Evolutionary conservation across 2,113 vertebrate genomes (phyloP), one percentile per base, ranked within the genome.

Genomic region (Hippocampus barbouri): DNA sequence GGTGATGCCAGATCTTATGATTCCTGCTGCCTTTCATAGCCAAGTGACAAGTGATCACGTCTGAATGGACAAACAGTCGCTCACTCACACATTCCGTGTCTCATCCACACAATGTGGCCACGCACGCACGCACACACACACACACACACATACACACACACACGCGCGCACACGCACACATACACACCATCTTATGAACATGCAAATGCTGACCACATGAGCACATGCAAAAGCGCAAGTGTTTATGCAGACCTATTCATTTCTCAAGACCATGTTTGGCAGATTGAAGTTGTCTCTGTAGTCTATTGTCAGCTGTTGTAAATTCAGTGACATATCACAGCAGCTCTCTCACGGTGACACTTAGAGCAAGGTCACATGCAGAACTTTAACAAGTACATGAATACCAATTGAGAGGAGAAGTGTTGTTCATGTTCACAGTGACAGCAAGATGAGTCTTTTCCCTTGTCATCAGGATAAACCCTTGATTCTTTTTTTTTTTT

Each of bases 1-100:
- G 73, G 80, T 90, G 89, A 85, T 72, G 77, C 78, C 60, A 61
- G 69, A 68, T 82, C 82, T 83, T 72, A 66, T 83, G 86, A 88
- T 89, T 87, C 69, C 84, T 81, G 78, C 72, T 81, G 81, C 77
- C 82, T 88, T 82, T 88, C 79, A 85, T 69, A 80, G 68, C 68
- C 73, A 43, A 72, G 40, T 84, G 83, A 85, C 84, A 84, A 79
- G 71, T 76, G 80, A 86, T 82, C 84, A 85, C 81, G 74, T 85
- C 68, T 81, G 79, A 83, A 68, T 73, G 57, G 67, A 83, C 63
- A 68, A 10, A 45, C 10, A 45, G 69, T 53, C 38, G 65, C 70
- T 66, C 20, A 47, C 49, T 65, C 12, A 25, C 21, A 20, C 62
- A 60, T 6, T 7, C 16, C 20, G 59, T 30, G 71, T 18, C 53